Base-by-base conservation (phyloP, 2,797 vertebrate genomes). In the Periophthalmus magnuspinnatus region DNA sequence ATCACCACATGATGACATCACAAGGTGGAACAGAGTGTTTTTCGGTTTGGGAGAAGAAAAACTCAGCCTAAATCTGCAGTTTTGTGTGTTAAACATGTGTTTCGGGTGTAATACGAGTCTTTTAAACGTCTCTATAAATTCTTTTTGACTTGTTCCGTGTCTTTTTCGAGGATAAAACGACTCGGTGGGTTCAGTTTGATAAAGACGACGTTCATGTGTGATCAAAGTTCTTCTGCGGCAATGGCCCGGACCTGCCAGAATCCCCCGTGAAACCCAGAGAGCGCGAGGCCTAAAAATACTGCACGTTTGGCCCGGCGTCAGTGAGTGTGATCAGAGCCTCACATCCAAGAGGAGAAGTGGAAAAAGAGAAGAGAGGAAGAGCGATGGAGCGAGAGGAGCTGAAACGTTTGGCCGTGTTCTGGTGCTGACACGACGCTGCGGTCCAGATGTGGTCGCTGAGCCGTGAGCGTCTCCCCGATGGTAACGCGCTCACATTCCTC, bases 401-500 rank as follows among this genome's bases (percentile, higher is more conserved):
- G 13, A 61, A 41, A 61, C 34, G n/a, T 16, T 64, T 47, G 34
- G 33, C 58, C 60, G 34, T 61, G 19, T 64, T 17, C 5, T 5
- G 21, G 41, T 32, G 62, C 62, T 28, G 33, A 65, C 16, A 52
- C 22, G 38, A 33, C n/a, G 45, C 6, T 50, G 28, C n/a, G 47
- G 45, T 65, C 63, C 63, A 65, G 47, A 28, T 52, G 63, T 24
- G 22, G 22, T 33, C 62, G 65, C 21, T 50, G 22, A 45, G 36
- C 36, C 60, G 21, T 41, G 24, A 65, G 28, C 24, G 28, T 10
- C 24, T 48, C 45, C 16, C 14, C 50, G 10, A 50, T 65, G n/a
- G 50, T 65, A 50, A 65, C 11, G 41, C 11, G 63, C 24, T 65
- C 45, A 50, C 63, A 65, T 65, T 50, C 28, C 17, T 65, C 41